Base-by-base conservation (phyloP, 2,888 invertebrate species). In the Drosophila paucipuncta region DNA sequence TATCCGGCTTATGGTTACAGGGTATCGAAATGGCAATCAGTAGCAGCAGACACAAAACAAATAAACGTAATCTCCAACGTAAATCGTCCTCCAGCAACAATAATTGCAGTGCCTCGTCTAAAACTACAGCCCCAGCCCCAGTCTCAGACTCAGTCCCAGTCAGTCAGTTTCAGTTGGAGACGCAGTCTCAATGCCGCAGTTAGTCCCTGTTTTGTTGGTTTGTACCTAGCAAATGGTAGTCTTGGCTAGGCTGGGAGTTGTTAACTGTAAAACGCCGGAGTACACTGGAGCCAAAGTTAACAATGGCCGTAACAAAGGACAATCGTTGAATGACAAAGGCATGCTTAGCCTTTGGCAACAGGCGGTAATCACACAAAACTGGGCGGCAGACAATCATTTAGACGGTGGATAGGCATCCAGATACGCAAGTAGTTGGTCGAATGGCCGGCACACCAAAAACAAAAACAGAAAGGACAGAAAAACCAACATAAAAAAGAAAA, bases 341-440 rank as follows among this genome's bases (percentile, higher is more conserved):
- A 80, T 89, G 82, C 91, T 90, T 89, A 86, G 86, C 91, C 89
- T 83, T 82, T 86, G 91, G 89, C 89, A 85, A 86, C 89, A 86
- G 87, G 89, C 91, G 79, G 82, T 89, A 86, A 86, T 90, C 91
- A 86, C 78, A 65, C 84, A 77, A 82, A 83, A 85, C 77, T 55
- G 71, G 59, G 49, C 67, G 31, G 30, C 63, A 70, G 72, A 52
- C 47, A 76, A 63, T 70, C 72, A 62, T 62, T 55, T 64, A 54
- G 80, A 54, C 31, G 68, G 39, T 41, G 53, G 37, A 73, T 63
- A 49, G 68, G 31, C 78, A 62, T 39, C 33, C 49, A 62, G 50
- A 66, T 64, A 63, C 37, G 50, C 69, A 57, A 68, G 68, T 58
- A 75, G 82, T 72, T 78, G 55, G 69, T 57, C 68, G 49, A 33